A percentile compares a stretch with the other conserved stretches of the same genome.
Evolutionary conservation across 2,888 invertebrate species (phyloP).

Genomic region (Lamellibrachia satsuma): DNA sequence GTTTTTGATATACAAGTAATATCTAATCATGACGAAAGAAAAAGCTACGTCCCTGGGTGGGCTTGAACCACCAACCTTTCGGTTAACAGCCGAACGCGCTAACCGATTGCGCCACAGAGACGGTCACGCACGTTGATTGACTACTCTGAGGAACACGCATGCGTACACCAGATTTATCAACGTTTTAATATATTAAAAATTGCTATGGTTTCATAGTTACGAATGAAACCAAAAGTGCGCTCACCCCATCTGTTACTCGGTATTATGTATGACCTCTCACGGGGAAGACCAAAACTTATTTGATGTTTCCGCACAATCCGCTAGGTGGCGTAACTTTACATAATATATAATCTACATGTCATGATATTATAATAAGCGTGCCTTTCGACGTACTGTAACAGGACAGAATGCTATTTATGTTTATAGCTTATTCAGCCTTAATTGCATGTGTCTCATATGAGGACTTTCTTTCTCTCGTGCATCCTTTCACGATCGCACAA

Average conservation of each 20-base stretch:
- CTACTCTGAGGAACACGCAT: not conserved
- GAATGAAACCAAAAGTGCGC: not conserved
- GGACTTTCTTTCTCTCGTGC: no score
- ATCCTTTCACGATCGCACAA: no score
- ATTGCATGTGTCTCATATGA: no score
- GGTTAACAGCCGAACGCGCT: conserved; percentile 17
- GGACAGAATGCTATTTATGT: no score
- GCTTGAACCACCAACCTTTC: conserved; percentile 17
- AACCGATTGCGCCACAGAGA: conserved; percentile 17
- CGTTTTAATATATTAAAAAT: not conserved
- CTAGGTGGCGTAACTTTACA: not conserved
- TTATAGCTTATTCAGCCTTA: no score
- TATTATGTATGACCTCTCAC: not conserved
- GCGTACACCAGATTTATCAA: not conserved
- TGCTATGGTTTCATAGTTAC: not conserved
- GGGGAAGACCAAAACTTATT: not conserved
- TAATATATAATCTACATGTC: not conserved
- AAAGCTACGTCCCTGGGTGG: not conserved
- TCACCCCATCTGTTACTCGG: not conserved
- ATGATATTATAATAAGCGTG: no score
- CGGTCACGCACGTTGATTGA: not conserved
- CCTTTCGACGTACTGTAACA: no score
- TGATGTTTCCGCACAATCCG: not conserved
- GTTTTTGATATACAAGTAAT: not conserved
- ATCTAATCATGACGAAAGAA: not conserved